Evolutionary conservation across 2,888 invertebrate species (phyloP).

Genomic region (Nemoura dubitans): DNA sequence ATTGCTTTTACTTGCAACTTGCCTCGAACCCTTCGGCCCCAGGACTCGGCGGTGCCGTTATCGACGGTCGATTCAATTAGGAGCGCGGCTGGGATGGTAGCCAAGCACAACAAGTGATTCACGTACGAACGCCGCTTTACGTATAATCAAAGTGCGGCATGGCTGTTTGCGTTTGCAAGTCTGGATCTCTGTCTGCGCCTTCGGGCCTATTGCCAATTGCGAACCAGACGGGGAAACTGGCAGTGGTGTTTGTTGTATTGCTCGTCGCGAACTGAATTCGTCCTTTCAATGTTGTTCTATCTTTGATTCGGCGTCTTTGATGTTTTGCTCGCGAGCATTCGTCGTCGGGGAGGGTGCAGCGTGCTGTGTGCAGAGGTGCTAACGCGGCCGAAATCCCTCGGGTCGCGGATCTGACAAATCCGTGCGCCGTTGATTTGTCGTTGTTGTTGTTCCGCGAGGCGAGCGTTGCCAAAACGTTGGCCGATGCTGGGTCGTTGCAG

Average conservation of each 20-base stretch:
- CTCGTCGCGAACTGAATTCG: constrained; percentile 2
- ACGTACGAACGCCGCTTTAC: not conserved
- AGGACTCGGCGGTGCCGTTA: not conserved
- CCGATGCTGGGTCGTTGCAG: not conserved
- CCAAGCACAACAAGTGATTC: constrained; percentile 7
- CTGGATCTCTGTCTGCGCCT: not conserved
- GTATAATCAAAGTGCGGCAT: not conserved
- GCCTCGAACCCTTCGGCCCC: not conserved
- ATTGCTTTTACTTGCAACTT: not conserved
- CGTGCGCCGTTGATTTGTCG: not conserved
- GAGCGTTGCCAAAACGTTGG: not conserved
- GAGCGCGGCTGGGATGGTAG: not conserved
- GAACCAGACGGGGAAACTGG: not conserved
- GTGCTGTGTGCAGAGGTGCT: not conserved
- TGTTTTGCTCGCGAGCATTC: not conserved
- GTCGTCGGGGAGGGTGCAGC: not conserved
- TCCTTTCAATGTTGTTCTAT: not conserved
- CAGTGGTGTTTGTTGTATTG: not conserved
- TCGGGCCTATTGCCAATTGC: not conserved
- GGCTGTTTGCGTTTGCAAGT: too few relatives aligned
- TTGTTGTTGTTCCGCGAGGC: not conserved
- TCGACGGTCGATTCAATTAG: not conserved
- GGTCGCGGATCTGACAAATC: not conserved
- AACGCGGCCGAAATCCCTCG: not conserved
- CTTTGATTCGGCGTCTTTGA: not conserved